Base-by-base conservation (phyloP, 2,797 vertebrate genomes). In the Thamnophis elegans region DNA sequence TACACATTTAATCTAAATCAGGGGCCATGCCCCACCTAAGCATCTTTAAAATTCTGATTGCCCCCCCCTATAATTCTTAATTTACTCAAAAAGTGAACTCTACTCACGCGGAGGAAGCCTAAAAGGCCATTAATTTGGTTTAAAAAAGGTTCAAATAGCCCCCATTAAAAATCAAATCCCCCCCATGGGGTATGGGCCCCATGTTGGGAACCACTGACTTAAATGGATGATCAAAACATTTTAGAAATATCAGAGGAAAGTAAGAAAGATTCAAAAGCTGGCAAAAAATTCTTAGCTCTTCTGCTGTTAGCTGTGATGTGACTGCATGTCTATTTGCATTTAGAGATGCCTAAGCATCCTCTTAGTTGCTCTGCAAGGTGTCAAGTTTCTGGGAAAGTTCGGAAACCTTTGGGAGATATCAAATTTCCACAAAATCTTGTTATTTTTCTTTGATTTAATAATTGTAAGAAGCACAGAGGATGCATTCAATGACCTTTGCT, bases 1-100 rank as follows among this genome's bases (percentile, higher is more conserved):
- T n/a, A n/a, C 94, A 58, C 88, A 5, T 11, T 93, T 93, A 51
- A 51, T 92, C 93, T 54, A 56, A 42, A 25, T 54, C 47, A 47
- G 47, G 5, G 47, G 47, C 47, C 47, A 47, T 47, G 5, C 47
- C 47, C 47, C 47, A 47, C 5, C 47, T 47, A 47, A 47, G 3
- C 47, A 47, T 47, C 47, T 47, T 47, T 47, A 47, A 47, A 47
- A 47, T 47, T 5, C 47, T 47, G 47, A 47, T 47, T 47, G 47
- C 47, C 47, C 47, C 32, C 32, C 32, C 32, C 32, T 47, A 5
- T 47, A 47, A 47, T 47, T 47, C 47, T 47, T 3, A 47, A 47
- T 47, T 47, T 47, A 47, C 47, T 47, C 47, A 47, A 47, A 47
- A 47, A 47, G 47, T 47, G 47, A 47, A 47, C 32, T 36, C 32